phyloP scores from a whole-genome alignment of 2,113 vertebrate species.

The Cynoglossus semilaevis region DNA sequence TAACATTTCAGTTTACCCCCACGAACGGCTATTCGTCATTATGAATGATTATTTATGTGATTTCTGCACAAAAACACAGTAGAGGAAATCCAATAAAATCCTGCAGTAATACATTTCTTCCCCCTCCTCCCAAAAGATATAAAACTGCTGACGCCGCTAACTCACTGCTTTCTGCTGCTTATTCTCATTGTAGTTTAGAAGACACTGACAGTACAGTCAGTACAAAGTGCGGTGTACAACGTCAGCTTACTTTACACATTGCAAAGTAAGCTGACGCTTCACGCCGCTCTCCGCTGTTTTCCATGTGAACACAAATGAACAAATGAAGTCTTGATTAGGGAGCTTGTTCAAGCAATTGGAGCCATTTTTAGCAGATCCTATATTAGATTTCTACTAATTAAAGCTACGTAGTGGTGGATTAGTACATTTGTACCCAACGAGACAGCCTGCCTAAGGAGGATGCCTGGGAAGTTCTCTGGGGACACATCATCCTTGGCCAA shows the following conservation, averaged over 20 bases:
- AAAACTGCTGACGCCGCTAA: constrained; percentile 51
- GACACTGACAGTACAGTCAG: too few relatives aligned
- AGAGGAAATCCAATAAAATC: constrained; percentile 2
- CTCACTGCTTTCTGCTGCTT: constrained; percentile 22
- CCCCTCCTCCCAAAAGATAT: too few relatives aligned
- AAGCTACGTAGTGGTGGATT: not conserved
- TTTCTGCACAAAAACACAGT: too few relatives aligned
- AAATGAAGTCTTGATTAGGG: not conserved
- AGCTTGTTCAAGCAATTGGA: not conserved
- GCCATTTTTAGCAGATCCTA: not conserved
- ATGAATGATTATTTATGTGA: too few relatives aligned
- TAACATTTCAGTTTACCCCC: too few relatives aligned
- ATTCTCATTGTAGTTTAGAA: not conserved
- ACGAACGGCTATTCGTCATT: too few relatives aligned
- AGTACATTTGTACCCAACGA: not conserved
- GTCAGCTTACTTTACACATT: too few relatives aligned
- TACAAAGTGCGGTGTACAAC: too few relatives aligned
- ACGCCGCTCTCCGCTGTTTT: not conserved
- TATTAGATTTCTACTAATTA: not conserved
- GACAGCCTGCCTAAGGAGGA: constrained; percentile 5
- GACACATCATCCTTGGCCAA: not conserved
- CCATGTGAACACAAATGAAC: not conserved
- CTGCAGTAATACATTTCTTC: too few relatives aligned
- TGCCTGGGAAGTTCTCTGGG: not conserved
- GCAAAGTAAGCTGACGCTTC: too few relatives aligned